These are phyloP conservation scores for Genyomyrus donnyi DNA, from an alignment of 2,113 vertebrate species.

Conservation along the genomic window DNA sequence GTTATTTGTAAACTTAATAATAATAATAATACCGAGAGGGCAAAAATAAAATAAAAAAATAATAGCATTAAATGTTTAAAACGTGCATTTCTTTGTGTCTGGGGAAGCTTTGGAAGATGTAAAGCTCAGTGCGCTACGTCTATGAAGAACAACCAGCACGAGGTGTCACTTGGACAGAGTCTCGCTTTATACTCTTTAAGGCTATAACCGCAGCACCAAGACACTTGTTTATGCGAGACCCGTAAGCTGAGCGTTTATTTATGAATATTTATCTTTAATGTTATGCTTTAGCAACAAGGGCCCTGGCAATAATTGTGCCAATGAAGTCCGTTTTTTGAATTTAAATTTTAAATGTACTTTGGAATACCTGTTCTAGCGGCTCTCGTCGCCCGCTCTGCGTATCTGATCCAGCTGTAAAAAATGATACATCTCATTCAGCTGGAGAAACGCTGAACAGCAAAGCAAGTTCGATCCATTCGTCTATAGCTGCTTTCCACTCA, in stretches of 20 bases:
- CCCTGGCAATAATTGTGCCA: background rate
- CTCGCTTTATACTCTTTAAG: background rate
- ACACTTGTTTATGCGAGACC: background rate
- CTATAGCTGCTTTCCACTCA: background rate
- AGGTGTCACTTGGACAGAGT: background rate
- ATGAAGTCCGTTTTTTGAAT: background rate
- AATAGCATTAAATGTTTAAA: background rate
- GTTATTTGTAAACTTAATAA: background rate
- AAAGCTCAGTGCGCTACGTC: background rate
- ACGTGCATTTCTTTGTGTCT: background rate
- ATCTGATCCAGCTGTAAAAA: background rate
- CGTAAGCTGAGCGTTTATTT: background rate
- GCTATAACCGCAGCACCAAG: background rate
- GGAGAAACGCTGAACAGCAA: background rate
- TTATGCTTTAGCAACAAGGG: background rate
- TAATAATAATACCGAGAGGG: background rate
- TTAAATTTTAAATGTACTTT: background rate
- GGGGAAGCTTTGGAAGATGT: background rate
- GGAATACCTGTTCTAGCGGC: background rate
- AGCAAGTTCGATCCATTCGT: background rate
- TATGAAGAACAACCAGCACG: background rate
- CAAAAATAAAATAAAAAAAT: background rate
- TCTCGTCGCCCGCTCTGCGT: background rate
- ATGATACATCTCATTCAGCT: background rate
- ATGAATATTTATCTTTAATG: background rate